Evolutionary conservation across 30 jellyfish, hydroid and myxozoan genomes (phyloP).

Genomic region (Pseudorhiza aurosa): DNA sequence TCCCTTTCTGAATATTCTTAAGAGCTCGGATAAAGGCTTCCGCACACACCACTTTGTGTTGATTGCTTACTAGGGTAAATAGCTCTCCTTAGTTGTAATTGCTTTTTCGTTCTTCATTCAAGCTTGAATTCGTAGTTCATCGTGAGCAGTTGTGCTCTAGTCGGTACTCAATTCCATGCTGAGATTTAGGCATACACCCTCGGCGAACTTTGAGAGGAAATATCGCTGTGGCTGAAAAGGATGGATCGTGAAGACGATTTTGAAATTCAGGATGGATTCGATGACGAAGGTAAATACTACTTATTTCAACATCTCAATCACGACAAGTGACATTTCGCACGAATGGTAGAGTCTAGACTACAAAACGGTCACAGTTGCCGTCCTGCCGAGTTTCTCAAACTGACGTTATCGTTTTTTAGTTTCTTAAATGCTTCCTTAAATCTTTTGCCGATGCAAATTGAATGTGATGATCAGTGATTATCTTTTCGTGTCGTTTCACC

Average conservation of each 20-base stretch:
- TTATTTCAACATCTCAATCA: too few relatives aligned
- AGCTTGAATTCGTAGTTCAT: too few relatives aligned
- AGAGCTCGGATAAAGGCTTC: background rate
- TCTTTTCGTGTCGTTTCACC: background rate
- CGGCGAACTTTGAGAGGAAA: conserved; percentile 7
- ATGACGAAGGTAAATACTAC: conserved; percentile 26
- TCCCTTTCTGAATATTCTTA: background rate
- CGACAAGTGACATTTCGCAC: too few relatives aligned
- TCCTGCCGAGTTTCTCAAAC: too few relatives aligned
- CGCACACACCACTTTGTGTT: too few relatives aligned
- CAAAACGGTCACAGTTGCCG: too few relatives aligned
- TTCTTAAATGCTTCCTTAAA: too few relatives aligned
- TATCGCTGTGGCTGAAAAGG: conserved; percentile 19
- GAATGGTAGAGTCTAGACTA: too few relatives aligned
- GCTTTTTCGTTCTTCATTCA: background rate
- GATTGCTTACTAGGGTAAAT: background rate
- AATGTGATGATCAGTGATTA: too few relatives aligned
- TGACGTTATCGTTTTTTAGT: too few relatives aligned
- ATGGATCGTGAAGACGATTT: background rate
- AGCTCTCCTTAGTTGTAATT: background rate
- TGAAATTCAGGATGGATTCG: background rate
- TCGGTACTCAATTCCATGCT: conserved; percentile 28
- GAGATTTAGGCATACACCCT: conserved; percentile 43
- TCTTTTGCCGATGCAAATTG: too few relatives aligned
- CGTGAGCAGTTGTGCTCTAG: too few relatives aligned